Evolutionary conservation across 2,888 invertebrate species (phyloP).

Genomic region (Conchocele bisecta): DNA sequence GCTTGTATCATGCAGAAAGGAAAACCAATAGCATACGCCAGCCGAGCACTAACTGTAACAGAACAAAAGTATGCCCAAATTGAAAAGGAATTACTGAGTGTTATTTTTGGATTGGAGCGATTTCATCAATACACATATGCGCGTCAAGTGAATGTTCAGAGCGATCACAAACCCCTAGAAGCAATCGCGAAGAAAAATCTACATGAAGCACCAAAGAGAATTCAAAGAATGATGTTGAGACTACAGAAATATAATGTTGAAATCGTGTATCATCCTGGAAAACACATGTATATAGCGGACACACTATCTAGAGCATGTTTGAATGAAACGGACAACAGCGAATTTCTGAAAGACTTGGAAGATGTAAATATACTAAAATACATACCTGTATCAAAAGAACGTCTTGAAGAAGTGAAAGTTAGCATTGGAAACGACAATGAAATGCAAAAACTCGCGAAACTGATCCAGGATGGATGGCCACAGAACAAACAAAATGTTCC

Average conservation of each 20-base stretch:
- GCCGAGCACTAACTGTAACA: conserved; percentile 29
- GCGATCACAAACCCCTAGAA: conserved; percentile 82
- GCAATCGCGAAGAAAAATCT: conserved; percentile 75
- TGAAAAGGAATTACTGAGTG: conserved; percentile 50
- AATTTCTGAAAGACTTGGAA: no score
- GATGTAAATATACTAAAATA: neutral
- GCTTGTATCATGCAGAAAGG: conserved; percentile 38
- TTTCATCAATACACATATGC: conserved; percentile 68
- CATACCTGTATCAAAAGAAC: neutral
- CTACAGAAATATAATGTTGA: conserved; percentile 77
- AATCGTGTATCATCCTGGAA: conserved; percentile 36
- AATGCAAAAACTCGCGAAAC: conserved; percentile 6
- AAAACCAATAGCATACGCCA: conserved; percentile 43
- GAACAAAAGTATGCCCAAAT: conserved; percentile 49
- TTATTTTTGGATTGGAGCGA: conserved; percentile 79
- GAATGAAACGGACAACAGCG: neutral
- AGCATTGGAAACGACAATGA: conserved; percentile 6
- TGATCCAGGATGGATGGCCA: conserved; percentile 40
- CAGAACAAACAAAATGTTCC: neutral
- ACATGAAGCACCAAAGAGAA: conserved; percentile 60
- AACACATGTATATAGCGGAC: conserved; percentile 44
- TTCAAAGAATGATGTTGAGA: conserved; percentile 67
- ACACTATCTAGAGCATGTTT: conserved; percentile 45
- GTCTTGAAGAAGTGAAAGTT: neutral
- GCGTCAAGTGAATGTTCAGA: conserved; percentile 76